Conservation (phyloP, 2,113 vertebrate species). For the Meleagris gallopavo region DNA sequence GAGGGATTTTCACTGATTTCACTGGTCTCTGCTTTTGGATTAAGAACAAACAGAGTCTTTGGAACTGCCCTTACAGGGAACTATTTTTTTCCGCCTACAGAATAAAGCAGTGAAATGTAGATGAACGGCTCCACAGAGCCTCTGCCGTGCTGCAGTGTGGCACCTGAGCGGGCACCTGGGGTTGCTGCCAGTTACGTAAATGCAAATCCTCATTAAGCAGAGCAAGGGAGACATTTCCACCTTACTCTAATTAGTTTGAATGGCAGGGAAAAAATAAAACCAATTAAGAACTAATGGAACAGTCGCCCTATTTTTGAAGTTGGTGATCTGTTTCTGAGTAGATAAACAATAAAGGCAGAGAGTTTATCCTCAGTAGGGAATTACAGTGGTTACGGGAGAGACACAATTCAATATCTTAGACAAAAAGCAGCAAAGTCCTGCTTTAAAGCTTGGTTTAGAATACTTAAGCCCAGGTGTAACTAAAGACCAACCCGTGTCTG, state of each 20-base stretch:
- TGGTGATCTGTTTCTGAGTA: neutral
- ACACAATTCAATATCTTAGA: rapidly evolving
- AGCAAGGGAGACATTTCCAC: neutral
- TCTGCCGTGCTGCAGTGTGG: rapidly evolving
- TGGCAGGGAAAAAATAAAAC: neutral
- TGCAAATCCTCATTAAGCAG: neutral
- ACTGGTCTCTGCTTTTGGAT: neutral
- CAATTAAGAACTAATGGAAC: neutral
- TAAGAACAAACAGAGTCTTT: neutral
- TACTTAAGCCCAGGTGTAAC: neutral
- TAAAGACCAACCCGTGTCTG: neutral
- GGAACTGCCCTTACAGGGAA: neutral
- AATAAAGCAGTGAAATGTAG: neutral
- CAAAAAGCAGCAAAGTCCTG: neutral
- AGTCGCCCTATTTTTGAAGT: neutral
- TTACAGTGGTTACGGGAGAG: neutral
- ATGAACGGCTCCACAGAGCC: neutral
- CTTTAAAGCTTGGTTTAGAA: neutral
- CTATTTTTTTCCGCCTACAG: neutral
- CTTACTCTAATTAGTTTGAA: slow-evolving; percentile 18
- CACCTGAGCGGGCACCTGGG: rapidly evolving
- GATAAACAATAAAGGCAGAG: neutral
- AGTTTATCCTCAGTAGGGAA: neutral
- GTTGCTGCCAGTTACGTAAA: rapidly evolving
- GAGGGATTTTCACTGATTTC: neutral